Evolutionary conservation across 2,888 invertebrate genomes (phyloP), one percentile per base, ranked within the genome.

Genomic region (Plagodis pulveraria): DNA sequence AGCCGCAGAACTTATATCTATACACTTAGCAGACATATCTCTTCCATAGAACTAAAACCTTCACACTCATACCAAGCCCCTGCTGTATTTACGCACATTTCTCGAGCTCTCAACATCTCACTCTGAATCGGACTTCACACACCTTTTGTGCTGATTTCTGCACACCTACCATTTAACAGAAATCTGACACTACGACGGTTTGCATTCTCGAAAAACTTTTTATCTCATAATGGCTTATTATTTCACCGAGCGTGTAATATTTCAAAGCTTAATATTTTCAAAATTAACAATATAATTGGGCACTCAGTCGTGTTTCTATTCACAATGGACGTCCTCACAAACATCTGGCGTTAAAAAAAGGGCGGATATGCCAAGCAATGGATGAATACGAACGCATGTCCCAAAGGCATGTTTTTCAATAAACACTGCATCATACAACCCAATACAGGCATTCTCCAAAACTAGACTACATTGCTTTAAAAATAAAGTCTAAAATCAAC

Each of bases 281-380:
- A 90, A 90, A 92, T 92, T 92, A 91, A 92, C 91, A 91, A 91
- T 90, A 91, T 91, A 92, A 92, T 91, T 91, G 92, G 91, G 90
- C 85, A 91, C 81, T 86, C 87, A 80, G 78, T 81, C 83, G 84
- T 81, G 78, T 72, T 44, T 73, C 64, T 70, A 71, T 62, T 61
- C 73, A 88, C 86, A 88, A 89, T 82, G 78, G 73, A 62, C 64
- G 75, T 72, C 72, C 81, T 82, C 80, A 77, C 77, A 84, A 81
- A 88, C 92, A 91, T 91, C 91, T 91, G 91, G 85, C 84, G 78
- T 79, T 71, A 80, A 87, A 91, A 89, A 91, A 91, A 89, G 90
- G 89, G 90, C 91, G 92, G 91, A 91, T 91, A 88, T 89, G 75
- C 83, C 88, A 86, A 89, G 90, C 89, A 83, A 76, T 70, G 83